phyloP scores from a whole-genome alignment of 2,888 invertebrate species.

The Embidobia sp. region DNA sequence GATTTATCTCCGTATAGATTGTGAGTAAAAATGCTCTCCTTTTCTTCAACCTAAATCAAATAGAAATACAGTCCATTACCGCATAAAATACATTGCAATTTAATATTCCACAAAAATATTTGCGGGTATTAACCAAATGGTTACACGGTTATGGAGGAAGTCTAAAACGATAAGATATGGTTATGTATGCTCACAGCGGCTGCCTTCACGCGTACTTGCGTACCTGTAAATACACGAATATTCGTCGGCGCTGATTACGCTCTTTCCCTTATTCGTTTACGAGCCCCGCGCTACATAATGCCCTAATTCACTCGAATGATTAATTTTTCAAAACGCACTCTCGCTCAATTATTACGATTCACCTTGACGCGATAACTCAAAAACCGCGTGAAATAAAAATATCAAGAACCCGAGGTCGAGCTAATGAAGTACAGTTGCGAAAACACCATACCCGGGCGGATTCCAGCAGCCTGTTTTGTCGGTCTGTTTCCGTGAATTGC shows the following conservation, averaged over 20 bases:
- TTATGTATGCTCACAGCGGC: conserved; percentile 30
- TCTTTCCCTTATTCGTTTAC: conserved; percentile 22
- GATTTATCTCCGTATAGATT: too few species aligned
- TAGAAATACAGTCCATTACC: conserved; percentile 1
- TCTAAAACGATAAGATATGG: conserved; percentile 51
- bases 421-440: too few species aligned
- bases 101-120: conserved; percentile 33
- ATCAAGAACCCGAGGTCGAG: too few species aligned
- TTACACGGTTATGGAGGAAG: conserved; percentile 19
- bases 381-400: too few species aligned
- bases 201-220: conserved; percentile 21
- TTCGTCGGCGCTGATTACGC: conserved; percentile 25
- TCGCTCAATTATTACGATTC: too few species aligned
- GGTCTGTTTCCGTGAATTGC: too few species aligned
- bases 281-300: conserved; percentile 6
- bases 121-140: conserved; percentile 33
- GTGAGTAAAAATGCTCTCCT: too few species aligned
- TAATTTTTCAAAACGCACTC: conserved; percentile 24
- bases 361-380: too few species aligned
- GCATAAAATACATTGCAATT: conserved; percentile 16
- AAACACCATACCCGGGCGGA: too few species aligned
- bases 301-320: conserved; percentile 24
- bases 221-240: conserved; percentile 52
- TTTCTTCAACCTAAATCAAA: too few species aligned
- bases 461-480: too few species aligned